Evolutionary conservation across 2,888 invertebrate genomes (phyloP), one percentile per base, ranked within the genome.

Genomic region (Beris chalybata): DNA sequence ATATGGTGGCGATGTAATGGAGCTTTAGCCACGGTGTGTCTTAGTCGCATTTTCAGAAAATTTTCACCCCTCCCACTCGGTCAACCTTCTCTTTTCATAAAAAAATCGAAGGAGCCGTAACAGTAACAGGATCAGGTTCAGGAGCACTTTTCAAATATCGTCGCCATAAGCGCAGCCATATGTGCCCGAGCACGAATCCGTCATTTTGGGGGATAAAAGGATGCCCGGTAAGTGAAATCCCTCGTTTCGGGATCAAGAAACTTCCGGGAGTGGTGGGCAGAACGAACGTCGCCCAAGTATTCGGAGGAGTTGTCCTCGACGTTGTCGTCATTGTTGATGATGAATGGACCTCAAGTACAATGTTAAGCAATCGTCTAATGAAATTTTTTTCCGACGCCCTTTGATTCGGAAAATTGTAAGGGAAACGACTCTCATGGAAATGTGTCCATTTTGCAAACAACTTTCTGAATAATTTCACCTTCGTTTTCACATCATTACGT

Each of bases 391-490:
- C 7, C 38, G 38, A 38, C 38, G 38, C 38, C 9, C 38, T 15
- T 32, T 32, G 55, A 55, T 55, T 31, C 31, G 43, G 11, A 56
- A 59, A 59, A 59, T 59, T 31, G 15, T 32, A 48, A 59, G 5
- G 48, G 15, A 38, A 61, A 22, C 38, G 22, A 47, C 22, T 61
- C 52, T 12, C 13, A 61, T 61, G 61, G 52, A 32, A 61, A 61
- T 61, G 52, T 50, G 47, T 47, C 30, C 61, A 31, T 61, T 61
- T 61, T 3, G 38, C 61, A 50, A 61, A 22, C 61, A 52, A 15
- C 52, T 52, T 61, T 61, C 59, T 61, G 61, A 61, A 61, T 61
- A 61, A 61, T 61, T 61, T 61, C 61, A 61, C 61, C 61, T 61
- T 43, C 61, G 61, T 50, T 61, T 61, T 61, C 61, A 61, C 61